A percentile compares a stretch with the other conserved stretches of the same genome.
Evolutionary conservation across 2,113 vertebrate genomes (phyloP).

Genomic region (Aldabrachelys gigantea): DNA sequence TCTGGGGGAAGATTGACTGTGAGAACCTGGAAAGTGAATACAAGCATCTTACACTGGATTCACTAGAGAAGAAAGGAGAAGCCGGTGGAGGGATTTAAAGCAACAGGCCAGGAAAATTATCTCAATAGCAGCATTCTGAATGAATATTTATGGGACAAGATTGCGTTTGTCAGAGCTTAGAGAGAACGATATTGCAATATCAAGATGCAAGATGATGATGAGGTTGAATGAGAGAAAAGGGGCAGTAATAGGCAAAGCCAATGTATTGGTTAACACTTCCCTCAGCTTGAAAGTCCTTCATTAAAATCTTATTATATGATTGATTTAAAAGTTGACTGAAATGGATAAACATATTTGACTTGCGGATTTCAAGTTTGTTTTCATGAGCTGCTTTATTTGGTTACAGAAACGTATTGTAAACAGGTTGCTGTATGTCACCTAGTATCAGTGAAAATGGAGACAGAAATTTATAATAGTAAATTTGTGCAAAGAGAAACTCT

Average conservation of each 20-base stretch:
- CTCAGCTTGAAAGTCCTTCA: background rate
- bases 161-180: background rate
- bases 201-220: background rate
- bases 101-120: background rate
- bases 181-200: background rate
- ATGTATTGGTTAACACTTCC: background rate
- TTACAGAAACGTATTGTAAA: background rate
- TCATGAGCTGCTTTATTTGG: background rate
- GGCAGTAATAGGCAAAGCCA: background rate
- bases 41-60: background rate
- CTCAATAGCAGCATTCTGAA: background rate
- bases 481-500: background rate
- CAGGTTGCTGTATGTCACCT: background rate
- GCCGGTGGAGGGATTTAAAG: background rate
- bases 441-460: background rate
- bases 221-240: background rate
- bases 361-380: background rate
- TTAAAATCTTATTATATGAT: background rate
- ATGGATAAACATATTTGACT: background rate
- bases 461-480: background rate
- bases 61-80: background rate
- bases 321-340: background rate
- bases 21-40: background rate
- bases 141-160: no score
- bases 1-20: background rate